A percentile compares a stretch with the other conserved stretches of the same genome.
These are phyloP conservation scores for Melanotus villosus DNA, from an alignment of 2,888 invertebrate genomes.

Conservation along the genomic window DNA sequence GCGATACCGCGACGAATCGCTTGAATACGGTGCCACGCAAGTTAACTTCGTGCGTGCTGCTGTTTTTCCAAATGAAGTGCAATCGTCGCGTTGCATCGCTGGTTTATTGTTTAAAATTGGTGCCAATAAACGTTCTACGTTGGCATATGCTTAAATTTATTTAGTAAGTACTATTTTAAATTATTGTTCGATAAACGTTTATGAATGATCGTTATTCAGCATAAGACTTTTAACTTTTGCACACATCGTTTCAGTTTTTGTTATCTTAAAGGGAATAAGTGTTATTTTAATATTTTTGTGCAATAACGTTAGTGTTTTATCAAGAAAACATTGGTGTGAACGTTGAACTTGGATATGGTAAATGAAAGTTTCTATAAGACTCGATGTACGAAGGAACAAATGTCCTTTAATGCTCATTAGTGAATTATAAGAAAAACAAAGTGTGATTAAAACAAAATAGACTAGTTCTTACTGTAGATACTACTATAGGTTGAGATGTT, in stretches of 20 bases:
- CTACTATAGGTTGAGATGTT: slow-evolving; percentile 56
- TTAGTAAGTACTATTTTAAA: slow-evolving; percentile 29
- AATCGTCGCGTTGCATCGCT: slow-evolving; percentile 58
- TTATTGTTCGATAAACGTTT: slow-evolving; percentile 37
- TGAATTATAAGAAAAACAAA: slow-evolving; percentile 59
- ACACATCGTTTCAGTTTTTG: slow-evolving; percentile 36
- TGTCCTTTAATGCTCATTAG: slow-evolving; percentile 47
- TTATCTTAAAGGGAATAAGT: slow-evolving; percentile 37
- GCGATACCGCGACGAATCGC: slow-evolving; percentile 62
- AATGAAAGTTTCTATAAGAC: slow-evolving; percentile 32
- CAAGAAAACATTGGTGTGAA: slow-evolving; percentile 31
- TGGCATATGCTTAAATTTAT: slow-evolving; percentile 38
- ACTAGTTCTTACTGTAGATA: slow-evolving; percentile 63
- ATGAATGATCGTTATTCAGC: slow-evolving; percentile 12
- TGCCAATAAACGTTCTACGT: slow-evolving; percentile 61
- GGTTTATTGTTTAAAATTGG: slow-evolving; percentile 52
- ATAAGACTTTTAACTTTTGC: slow-evolving; percentile 34
- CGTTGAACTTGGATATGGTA: slow-evolving; percentile 24
- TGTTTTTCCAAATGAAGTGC: slow-evolving; percentile 29
- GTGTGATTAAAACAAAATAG: slow-evolving; percentile 64
- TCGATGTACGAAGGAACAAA: slow-evolving; percentile 38
- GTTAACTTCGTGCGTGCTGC: slow-evolving; percentile 7
- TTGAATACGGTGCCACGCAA: slow-evolving; percentile 32
- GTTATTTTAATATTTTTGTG: slow-evolving; percentile 45
- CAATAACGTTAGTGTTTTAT: slow-evolving; percentile 43